Evolutionary conservation across 1,140 invertebrate species (phyloP).

Genomic region (Pinna nobilis): DNA sequence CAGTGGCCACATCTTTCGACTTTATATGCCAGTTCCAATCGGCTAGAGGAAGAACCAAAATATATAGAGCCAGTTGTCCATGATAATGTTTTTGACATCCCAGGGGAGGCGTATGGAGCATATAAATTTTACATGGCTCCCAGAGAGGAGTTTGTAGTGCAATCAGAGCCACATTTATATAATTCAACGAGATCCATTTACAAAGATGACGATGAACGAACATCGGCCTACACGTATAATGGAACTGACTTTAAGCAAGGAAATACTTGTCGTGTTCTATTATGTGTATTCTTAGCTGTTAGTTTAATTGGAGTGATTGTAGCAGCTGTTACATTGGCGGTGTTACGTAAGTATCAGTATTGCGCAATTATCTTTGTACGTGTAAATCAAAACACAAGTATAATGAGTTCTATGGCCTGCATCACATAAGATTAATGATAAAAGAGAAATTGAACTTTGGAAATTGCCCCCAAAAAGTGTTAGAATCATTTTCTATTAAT

Average conservation of each 20-base stretch:
- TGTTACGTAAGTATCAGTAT: conserved; percentile 35
- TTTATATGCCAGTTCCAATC: conserved; percentile 42
- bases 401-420: too few relatives aligned
- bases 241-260: conserved; percentile 27
- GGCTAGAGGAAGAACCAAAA: conserved; percentile 33
- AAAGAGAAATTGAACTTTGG: too few relatives aligned
- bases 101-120: conserved; percentile 38
- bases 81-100: conserved; percentile 43
- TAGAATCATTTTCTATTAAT: too few relatives aligned
- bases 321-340: conserved; percentile 41
- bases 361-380: background rate
- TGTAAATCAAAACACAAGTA: too few relatives aligned
- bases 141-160: conserved; percentile 34
- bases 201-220: conserved; percentile 41
- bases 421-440: too few relatives aligned
- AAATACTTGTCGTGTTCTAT: conserved; percentile 33
- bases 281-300: conserved; percentile 43
- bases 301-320: conserved; percentile 40
- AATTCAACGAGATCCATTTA: conserved; percentile 21
- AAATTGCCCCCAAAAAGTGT: too few relatives aligned
- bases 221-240: conserved; percentile 32
- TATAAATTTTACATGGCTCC: conserved; percentile 44
- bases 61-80: conserved; percentile 35
- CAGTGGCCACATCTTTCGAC: conserved; percentile 48
- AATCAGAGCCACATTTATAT: conserved; percentile 38